Evolutionary conservation across 2,888 invertebrate genomes (phyloP), one percentile per base, ranked within the genome.

Genomic region (Macaria liturata): DNA sequence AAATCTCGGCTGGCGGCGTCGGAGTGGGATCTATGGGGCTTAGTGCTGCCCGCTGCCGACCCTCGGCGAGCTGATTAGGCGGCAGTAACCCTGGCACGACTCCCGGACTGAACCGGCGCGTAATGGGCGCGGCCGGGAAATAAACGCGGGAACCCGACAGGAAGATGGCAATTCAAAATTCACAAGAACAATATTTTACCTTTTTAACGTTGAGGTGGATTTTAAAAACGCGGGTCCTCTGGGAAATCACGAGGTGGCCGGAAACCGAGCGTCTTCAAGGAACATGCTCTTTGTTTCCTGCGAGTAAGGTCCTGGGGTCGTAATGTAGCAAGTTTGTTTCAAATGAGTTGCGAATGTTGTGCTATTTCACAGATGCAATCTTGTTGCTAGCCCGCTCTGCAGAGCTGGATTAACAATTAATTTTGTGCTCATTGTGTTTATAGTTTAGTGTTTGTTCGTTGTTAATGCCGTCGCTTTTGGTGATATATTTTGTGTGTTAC

Each of bases 171-270:
- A 78, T 80, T 81, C 80, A 76, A 82, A 82, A 80, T 79, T 83
- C 71, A 74, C 70, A 79, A 80, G 78, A 72, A 79, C 75, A 81
- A 84, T 83, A 85, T 83, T 84, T 81, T 78, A 79, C 81, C 79
- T 74, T 81, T 83, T 81, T 81, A 83, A 83, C 77, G 74, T 76
- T 71, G 79, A 74, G 76, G 82, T 74, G 75, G 80, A 83, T 86
- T 87, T 86, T 86, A 76, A 79, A 83, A 86, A 88, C 86, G 82
- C 83, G 75, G 69, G 81, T 75, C 90, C 90, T 83, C 74, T 77
- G 90, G 90, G 90, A 91, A 91, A 91, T 91, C 89, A 89, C 8
- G 77, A 77, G 75, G 78, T 80, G 80, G 78, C 64, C 70, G 77
- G 75, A 75, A 77, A 75, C 68, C 70, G 64, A 62, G 69, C 44